These are phyloP conservation scores for Aricia artaxerxes DNA, from an alignment of 2,888 invertebrate genomes.

Conservation along the genomic window DNA sequence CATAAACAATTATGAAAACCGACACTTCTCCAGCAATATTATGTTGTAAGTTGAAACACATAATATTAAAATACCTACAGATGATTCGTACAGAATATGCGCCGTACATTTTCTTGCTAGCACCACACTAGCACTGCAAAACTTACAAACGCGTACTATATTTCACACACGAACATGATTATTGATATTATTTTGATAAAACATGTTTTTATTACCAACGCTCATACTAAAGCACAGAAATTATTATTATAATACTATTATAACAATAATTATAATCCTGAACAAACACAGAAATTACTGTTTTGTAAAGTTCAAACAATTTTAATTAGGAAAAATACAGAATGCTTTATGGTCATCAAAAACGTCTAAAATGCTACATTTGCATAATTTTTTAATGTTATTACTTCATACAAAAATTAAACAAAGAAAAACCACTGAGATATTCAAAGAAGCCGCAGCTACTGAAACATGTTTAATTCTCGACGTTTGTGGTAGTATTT, in stretches of 20 bases:
- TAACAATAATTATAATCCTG: too few relatives aligned
- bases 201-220: not conserved
- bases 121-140: not conserved
- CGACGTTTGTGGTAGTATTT: not conserved
- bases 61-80: not conserved
- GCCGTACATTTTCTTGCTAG: conserved; percentile 19
- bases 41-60: conserved; percentile 3
- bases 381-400: too few relatives aligned
- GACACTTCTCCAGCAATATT: conserved; percentile 7
- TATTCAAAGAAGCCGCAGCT: not conserved
- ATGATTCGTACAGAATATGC: conserved; percentile 28
- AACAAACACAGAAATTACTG: not conserved
- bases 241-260: too few relatives aligned
- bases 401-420: too few relatives aligned
- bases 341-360: not conserved
- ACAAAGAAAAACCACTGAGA: not conserved
- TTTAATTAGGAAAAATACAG: not conserved
- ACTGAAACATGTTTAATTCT: not conserved
- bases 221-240: not conserved
- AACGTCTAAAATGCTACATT: not conserved
- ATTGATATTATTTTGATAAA: not conserved
- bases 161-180: not conserved
- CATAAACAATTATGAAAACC: conserved; percentile 31
- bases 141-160: not conserved
- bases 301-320: not conserved